Base-by-base conservation (phyloP, 1,140 invertebrate genomes). In the Drosophila athabasca region DNA sequence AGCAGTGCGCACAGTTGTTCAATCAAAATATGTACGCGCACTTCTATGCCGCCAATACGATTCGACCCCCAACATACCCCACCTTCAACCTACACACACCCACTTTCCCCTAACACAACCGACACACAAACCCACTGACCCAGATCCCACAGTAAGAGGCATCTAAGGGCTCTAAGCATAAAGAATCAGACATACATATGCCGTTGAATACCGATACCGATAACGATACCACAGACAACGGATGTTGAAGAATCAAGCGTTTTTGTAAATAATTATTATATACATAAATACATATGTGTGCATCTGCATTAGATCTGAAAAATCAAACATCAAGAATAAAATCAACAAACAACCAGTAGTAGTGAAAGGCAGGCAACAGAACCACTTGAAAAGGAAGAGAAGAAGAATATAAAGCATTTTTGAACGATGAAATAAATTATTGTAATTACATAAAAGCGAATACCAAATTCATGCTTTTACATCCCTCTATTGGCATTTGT, bases 391-490 rank as follows among this genome's bases (percentile, higher is more conserved):
- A 54, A 67, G 26, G 19, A 26, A 11, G 5, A 41, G 22, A 31
- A 48, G 24, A 48, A 62, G 39, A 52, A 43, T 52, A 76, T 66
- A 44, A 57, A 66, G 52, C 50, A 76, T 52, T 76, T 76, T 76
- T 76, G 57, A 76, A 76, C 41, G 72, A 64, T 61, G 76, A 79
- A 87, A 82, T 82, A 88, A 87, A 88, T 66, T 59, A 72, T 82
- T 87, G 78, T 88, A 88, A 88, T 88, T 87, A 88, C 82, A 53
- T 79, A 58, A 72, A 75, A 69, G 43, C 15, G 29, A 46, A 67
- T 75, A 41, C 50, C 43, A 52, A 54, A 46, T 49, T 39, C 35
- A 8, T 13, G 35, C 35, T 13, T 13, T 48, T 61, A 64, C 35
- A 59, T 46, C 68, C 39, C 52, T 57, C 35, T 54, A 81, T 85